Evolutionary conservation across 1,140 invertebrate genomes (phyloP).

Genomic region (Bombus huntii): DNA sequence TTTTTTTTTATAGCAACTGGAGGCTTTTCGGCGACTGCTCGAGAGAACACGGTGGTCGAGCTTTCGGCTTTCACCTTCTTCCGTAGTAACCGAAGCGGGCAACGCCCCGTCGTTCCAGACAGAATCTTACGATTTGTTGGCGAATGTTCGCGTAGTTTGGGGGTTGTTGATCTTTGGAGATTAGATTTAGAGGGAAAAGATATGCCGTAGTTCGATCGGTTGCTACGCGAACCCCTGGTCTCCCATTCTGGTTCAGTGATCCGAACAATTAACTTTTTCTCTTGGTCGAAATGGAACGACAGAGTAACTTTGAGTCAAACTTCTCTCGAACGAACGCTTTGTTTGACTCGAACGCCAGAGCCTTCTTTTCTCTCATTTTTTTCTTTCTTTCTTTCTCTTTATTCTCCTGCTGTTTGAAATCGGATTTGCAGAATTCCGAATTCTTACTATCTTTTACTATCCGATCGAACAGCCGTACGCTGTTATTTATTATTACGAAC

Average conservation of each 20-base stretch:
- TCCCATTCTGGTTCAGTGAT: not conserved
- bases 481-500: rapidly evolving
- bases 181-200: not conserved
- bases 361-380: too few relatives aligned
- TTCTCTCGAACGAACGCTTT: not conserved
- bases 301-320: too few relatives aligned
- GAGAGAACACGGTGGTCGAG: not conserved
- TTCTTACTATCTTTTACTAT: too few relatives aligned
- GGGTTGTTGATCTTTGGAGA: not conserved
- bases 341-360: not conserved
- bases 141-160: not conserved
- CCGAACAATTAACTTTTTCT: not conserved
- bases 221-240: not conserved
- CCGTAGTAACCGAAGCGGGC: not conserved
- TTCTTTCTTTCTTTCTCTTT: too few relatives aligned
- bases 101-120: not conserved
- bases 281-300: not conserved
- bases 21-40: slow-evolving; percentile 6
- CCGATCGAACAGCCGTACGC: too few relatives aligned
- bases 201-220: not conserved
- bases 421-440: not conserved
- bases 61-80: not conserved
- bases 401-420: too few relatives aligned
- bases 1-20: not conserved
- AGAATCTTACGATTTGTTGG: not conserved